A percentile compares a stretch with the other conserved stretches of the same genome.
Conservation (phyloP, 1,140 invertebrate genomes). For the Luehdorfia chinensis region DNA sequence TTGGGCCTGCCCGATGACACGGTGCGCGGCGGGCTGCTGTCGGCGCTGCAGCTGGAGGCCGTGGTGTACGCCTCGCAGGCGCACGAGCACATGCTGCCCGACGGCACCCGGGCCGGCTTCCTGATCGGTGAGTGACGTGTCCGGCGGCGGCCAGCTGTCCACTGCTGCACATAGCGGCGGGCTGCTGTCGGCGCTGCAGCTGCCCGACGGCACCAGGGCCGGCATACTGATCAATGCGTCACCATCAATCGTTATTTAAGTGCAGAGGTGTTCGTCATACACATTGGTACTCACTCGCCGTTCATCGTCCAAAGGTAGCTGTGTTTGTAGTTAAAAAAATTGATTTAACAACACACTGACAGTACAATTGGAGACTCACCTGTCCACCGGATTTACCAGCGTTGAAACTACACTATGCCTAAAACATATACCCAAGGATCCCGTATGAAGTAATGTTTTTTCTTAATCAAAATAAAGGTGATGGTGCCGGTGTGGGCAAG, state of each 20-base stretch:
- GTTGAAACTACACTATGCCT: too few relatives aligned
- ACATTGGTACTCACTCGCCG: too few relatives aligned
- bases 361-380: too few relatives aligned
- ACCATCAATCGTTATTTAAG: too few relatives aligned
- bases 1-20: slow-evolving; percentile 91
- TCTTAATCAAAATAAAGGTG: slow-evolving; percentile 82
- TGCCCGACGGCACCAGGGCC: slow-evolving; percentile 93
- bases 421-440: too few relatives aligned
- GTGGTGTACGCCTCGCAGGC: slow-evolving; percentile 98
- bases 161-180: too few relatives aligned
- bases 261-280: too few relatives aligned
- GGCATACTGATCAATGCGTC: slow-evolving; percentile 98
- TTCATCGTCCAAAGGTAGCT: too few relatives aligned
- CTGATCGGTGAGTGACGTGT: slow-evolving; percentile 85
- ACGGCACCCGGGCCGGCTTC: slow-evolving; percentile 95
- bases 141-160: too few relatives aligned
- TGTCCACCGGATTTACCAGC: too few relatives aligned
- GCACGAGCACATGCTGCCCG: slow-evolving; percentile 94
- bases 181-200: slow-evolving; percentile 94
- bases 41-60: slow-evolving; percentile 97
- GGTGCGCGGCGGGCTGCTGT: slow-evolving; percentile 91
- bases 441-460: background rate
- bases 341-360: too few relatives aligned
- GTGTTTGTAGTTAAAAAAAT: too few relatives aligned
- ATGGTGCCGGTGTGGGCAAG: slow-evolving; percentile 99